Evolutionary conservation across 2,888 invertebrate genomes (phyloP).

Genomic region (Drosophila basisetae): DNA sequence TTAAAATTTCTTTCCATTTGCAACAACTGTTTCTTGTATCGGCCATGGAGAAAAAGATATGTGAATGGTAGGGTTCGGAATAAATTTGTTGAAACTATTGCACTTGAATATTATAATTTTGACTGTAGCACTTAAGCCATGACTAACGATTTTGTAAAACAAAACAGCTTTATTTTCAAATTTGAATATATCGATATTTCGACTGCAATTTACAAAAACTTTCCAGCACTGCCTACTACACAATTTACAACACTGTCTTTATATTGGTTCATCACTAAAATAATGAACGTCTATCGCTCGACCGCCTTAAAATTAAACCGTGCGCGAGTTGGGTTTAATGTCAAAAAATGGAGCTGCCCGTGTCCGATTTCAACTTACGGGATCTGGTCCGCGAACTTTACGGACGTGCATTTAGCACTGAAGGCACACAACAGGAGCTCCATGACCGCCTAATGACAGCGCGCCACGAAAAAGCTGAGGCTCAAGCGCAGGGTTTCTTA

Average conservation of each 20-base stretch:
- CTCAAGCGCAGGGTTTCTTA: conserved; percentile 46
- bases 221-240: conserved; percentile 8
- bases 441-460: conserved; percentile 30
- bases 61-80: not conserved
- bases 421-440: conserved; percentile 33
- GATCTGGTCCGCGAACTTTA: conserved; percentile 42
- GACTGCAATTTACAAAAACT: not conserved
- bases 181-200: conserved; percentile 22
- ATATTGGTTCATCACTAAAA: conserved; percentile 10
- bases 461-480: conserved; percentile 44
- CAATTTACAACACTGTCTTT: not conserved
- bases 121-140: not conserved
- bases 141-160: not conserved
- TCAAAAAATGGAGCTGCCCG: conserved; percentile 39
- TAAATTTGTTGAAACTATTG: conserved; percentile 13
- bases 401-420: conserved; percentile 33
- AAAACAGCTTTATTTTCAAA: not conserved
- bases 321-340: not conserved
- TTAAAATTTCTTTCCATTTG: conserved; percentile 30
- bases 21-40: conserved; percentile 48
- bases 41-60: conserved; percentile 33
- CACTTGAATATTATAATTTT: conserved; percentile 30
- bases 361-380: conserved; percentile 39
- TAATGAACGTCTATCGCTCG: conserved; percentile 3
- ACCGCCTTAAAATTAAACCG: conserved; percentile 15